Percentiles rank a stretch among this genome's conserved stretches.
These are phyloP conservation scores for Atethmia centrago DNA, from an alignment of 2,888 invertebrate species.

Conservation along the genomic window DNA sequence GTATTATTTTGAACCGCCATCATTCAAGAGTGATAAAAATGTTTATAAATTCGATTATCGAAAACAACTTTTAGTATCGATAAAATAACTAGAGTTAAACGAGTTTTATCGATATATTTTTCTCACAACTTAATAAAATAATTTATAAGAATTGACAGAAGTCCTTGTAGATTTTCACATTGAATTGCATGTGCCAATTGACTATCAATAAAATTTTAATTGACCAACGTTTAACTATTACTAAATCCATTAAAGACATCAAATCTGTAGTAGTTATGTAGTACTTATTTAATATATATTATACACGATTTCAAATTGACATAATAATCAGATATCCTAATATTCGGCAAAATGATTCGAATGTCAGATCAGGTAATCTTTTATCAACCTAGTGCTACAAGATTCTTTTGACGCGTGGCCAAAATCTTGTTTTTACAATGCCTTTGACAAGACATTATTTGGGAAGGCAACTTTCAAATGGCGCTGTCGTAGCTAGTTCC, in stretches of 20 bases:
- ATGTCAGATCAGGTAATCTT: not conserved
- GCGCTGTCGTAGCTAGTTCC: too few relatives aligned
- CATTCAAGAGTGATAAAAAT: too few relatives aligned
- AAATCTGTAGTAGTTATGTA: not conserved
- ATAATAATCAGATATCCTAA: not conserved
- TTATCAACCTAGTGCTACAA: too few relatives aligned
- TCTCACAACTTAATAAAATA: not conserved
- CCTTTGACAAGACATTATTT: too few relatives aligned
- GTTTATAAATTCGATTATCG: not conserved
- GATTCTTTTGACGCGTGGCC: too few relatives aligned
- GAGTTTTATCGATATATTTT: not conserved
- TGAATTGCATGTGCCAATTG: not conserved
- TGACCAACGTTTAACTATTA: slow-evolving; percentile 4
- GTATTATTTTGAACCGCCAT: too few relatives aligned
- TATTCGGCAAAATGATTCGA: not conserved
- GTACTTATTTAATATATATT: not conserved
- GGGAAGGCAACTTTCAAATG: too few relatives aligned
- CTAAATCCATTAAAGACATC: not conserved
- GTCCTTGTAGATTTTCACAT: not conserved
- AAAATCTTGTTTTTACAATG: too few relatives aligned
- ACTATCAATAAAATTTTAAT: not conserved
- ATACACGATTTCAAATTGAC: not conserved
- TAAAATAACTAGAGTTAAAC: not conserved
- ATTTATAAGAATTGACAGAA: not conserved
- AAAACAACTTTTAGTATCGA: not conserved